phyloP scores from a whole-genome alignment of 1,140 invertebrate genomes.

The Eumaeus atala region DNA sequence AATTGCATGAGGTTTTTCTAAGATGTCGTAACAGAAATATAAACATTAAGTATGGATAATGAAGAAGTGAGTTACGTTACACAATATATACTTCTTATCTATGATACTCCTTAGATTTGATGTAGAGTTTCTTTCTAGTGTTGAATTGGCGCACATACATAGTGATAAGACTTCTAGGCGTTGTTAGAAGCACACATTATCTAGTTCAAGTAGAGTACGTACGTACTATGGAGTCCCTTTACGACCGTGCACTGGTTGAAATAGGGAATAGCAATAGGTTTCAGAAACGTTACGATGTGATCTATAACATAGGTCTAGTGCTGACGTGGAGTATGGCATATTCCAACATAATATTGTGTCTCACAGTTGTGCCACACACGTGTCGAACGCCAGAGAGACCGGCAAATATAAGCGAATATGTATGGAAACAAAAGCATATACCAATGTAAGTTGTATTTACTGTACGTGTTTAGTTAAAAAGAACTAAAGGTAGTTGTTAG shows the following conservation, averaged over 20 bases:
- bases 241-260: conserved; percentile 40
- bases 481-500: too few species aligned
- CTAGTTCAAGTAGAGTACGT: not conserved
- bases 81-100: too few species aligned
- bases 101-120: too few species aligned
- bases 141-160: too few species aligned
- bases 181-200: too few species aligned
- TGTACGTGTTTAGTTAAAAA: too few species aligned
- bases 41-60: too few species aligned
- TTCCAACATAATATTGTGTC: conserved; percentile 40
- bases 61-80: too few species aligned
- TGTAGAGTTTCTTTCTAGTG: too few species aligned
- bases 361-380: conserved; percentile 39
- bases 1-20: too few species aligned
- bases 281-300: conserved; percentile 46
- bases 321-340: conserved; percentile 40
- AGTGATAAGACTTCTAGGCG: too few species aligned
- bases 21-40: too few species aligned
- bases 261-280: conserved; percentile 39
- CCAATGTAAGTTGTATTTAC: conserved; percentile 38
- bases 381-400: conserved; percentile 42
- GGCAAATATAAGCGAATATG: conserved; percentile 34
- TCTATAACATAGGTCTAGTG: conserved; percentile 39
- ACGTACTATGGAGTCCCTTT: conserved; percentile 32
- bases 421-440: conserved; percentile 45